A percentile compares a stretch with the other conserved stretches of the same genome.
These are phyloP conservation scores for Blastomussa wellsi DNA, from an alignment of 92 coral and sea anemone species.

Conservation along the genomic window DNA sequence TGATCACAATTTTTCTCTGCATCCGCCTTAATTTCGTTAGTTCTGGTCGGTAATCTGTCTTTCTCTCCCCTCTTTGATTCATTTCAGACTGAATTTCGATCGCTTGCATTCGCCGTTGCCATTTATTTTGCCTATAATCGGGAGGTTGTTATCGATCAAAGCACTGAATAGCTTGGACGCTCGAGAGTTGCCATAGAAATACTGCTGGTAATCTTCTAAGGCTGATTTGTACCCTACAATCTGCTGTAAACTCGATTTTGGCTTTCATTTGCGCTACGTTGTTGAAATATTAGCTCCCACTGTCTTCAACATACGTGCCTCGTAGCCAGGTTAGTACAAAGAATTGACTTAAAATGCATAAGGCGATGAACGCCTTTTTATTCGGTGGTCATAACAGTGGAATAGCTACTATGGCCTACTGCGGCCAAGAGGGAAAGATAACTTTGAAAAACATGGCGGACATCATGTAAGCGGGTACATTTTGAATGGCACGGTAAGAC, in stretches of 20 bases:
- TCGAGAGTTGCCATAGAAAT: constrained; percentile 27
- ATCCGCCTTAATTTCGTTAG: neutral
- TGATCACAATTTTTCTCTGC: constrained; percentile 1
- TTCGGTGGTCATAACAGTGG: neutral
- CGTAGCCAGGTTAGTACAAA: neutral
- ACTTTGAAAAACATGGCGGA: neutral
- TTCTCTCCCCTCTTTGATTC: neutral
- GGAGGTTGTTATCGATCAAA: constrained; percentile 13
- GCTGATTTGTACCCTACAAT: neutral
- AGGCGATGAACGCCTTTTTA: constrained; percentile 2
- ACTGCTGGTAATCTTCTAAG: neutral
- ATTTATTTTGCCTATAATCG: constrained; percentile 17
- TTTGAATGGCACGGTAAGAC: neutral
- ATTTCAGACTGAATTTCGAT: neutral
- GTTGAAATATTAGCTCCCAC: neutral
- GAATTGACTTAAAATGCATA: neutral
- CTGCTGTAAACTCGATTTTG: neutral
- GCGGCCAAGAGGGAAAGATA: neutral
- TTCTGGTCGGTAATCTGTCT: neutral
- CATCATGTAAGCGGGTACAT: neutral
- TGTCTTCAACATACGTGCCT: neutral
- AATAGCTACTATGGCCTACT: neutral
- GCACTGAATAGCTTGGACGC: constrained; percentile 24
- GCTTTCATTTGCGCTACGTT: neutral
- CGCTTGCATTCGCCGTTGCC: neutral